Percentiles rank a stretch among this genome's conserved stretches.
phyloP scores from a whole-genome alignment of 2,113 vertebrate species.

The Gracilinanus agilis region DNA sequence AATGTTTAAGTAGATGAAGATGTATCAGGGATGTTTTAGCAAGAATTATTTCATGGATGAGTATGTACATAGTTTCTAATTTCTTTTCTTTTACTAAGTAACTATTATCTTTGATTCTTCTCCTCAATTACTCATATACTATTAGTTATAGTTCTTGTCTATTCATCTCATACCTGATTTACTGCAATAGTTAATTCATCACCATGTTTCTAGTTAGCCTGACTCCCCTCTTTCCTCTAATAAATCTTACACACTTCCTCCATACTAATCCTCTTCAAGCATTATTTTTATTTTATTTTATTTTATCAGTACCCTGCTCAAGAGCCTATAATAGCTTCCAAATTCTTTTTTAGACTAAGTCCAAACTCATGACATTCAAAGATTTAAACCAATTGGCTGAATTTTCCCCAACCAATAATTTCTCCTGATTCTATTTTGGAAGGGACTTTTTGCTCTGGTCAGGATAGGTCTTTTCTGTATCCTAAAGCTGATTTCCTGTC shows the following conservation, averaged over 20 bases:
- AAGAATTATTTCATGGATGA: too few species aligned
- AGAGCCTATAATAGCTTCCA: not conserved
- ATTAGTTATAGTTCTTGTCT: not conserved
- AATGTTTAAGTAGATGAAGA: too few species aligned
- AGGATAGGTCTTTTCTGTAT: not conserved
- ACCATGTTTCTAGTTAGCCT: not conserved
- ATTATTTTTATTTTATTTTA: not conserved
- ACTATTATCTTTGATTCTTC: too few species aligned
- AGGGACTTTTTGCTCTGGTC: not conserved
- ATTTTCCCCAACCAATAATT: not conserved
- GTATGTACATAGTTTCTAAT: too few species aligned
- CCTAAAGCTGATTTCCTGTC: not conserved
- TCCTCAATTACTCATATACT: too few species aligned
- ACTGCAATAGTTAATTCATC: not conserved
- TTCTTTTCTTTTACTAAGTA: too few species aligned
- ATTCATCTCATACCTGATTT: not conserved
- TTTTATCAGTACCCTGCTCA: not conserved
- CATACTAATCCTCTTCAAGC: not conserved
- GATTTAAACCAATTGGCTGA: too few species aligned
- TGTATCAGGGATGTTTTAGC: too few species aligned
- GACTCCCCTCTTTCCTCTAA: not conserved
- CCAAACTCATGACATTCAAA: not conserved
- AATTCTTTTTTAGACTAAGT: not conserved
- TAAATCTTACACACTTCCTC: not conserved
- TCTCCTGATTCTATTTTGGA: not conserved